phyloP scores from a whole-genome alignment of 2,113 vertebrate species.

The Petrocephalus microphthalmus region DNA sequence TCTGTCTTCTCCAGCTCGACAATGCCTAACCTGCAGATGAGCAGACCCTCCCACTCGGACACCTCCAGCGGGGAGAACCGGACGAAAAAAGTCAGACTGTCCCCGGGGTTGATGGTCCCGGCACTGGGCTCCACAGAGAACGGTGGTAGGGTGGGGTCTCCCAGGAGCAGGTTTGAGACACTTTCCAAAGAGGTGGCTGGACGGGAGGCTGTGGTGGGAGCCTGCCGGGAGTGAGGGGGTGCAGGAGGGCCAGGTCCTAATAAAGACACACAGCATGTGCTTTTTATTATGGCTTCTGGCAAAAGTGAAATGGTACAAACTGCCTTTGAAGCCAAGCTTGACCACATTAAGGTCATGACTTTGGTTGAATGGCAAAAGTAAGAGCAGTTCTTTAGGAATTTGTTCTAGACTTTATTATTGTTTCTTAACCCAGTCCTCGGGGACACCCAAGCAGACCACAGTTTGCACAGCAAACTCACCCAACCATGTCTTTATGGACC shows the following conservation, averaged over 20 bases:
- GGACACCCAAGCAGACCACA: too few relatives aligned
- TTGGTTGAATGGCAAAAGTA: background rate
- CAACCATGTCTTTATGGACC: too few relatives aligned
- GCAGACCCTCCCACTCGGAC: constrained; percentile 58
- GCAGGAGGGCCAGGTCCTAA: constrained; percentile 24
- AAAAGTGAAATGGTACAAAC: background rate
- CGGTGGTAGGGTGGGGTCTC: background rate
- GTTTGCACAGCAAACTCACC: too few relatives aligned
- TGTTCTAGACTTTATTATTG: background rate
- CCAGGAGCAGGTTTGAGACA: constrained; percentile 28
- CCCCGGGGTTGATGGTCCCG: constrained; percentile 57
- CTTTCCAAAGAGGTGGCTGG: constrained; percentile 40
- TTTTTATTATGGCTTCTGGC: background rate
- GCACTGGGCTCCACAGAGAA: constrained; percentile 68
- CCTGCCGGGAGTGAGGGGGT: constrained; percentile 23
- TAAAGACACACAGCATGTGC: background rate
- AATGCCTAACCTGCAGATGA: constrained; percentile 73
- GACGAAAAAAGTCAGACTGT: constrained; percentile 58
- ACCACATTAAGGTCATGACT: background rate
- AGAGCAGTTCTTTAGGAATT: background rate
- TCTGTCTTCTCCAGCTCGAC: background rate
- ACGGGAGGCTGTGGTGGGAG: constrained; percentile 32
- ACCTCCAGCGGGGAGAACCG: constrained; percentile 66
- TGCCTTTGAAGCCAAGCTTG: background rate
- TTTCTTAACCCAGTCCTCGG: background rate